phyloP scores from a whole-genome alignment of 2,888 invertebrate species.

The Xestia c-nigrum region DNA sequence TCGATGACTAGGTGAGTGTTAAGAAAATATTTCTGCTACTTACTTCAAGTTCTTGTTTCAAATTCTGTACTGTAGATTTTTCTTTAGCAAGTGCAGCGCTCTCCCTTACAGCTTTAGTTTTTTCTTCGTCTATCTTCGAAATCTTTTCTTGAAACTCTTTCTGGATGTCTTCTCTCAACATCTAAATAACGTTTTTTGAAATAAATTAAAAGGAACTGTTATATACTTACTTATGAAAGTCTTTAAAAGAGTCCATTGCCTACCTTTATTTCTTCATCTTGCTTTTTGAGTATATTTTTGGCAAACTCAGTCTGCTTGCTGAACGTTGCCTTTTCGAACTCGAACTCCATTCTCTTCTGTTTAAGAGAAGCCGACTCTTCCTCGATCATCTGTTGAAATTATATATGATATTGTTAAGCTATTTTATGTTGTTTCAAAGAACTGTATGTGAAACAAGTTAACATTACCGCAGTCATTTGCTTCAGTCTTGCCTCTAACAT shows the following conservation, averaged over 20 bases:
- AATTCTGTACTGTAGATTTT: slow-evolving; percentile 80
- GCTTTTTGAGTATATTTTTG: slow-evolving; percentile 89
- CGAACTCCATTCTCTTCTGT: slow-evolving; percentile 91
- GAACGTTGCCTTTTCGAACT: slow-evolving; percentile 91
- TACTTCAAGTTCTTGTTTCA: slow-evolving; percentile 87
- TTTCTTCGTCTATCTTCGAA: slow-evolving; percentile 83
- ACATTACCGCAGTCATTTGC: slow-evolving; percentile 89
- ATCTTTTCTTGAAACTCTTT: slow-evolving; percentile 85
- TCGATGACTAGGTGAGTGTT: background rate
- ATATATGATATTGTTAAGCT: background rate
- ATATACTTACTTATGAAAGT: background rate
- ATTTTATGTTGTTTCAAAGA: background rate
- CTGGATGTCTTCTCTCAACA: slow-evolving; percentile 84
- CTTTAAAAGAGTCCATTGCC: slow-evolving; percentile 73
- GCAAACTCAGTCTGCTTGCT: slow-evolving; percentile 91
- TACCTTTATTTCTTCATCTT: slow-evolving; percentile 91
- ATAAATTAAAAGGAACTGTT: background rate
- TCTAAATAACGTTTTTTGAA: slow-evolving; percentile 69
- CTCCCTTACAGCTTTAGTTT: slow-evolving; percentile 79
- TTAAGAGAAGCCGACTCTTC: slow-evolving; percentile 87
- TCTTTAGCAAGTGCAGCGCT: slow-evolving; percentile 81
- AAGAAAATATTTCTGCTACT: slow-evolving; percentile 2
- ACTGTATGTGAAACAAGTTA: background rate
- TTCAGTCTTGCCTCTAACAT: slow-evolving; percentile 90
- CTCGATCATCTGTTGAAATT: slow-evolving; percentile 81